Percentiles rank a stretch among this genome's conserved stretches.
These are phyloP conservation scores for Drosophila setosimentum DNA, from an alignment of 2,888 invertebrate genomes.

Conservation along the genomic window DNA sequence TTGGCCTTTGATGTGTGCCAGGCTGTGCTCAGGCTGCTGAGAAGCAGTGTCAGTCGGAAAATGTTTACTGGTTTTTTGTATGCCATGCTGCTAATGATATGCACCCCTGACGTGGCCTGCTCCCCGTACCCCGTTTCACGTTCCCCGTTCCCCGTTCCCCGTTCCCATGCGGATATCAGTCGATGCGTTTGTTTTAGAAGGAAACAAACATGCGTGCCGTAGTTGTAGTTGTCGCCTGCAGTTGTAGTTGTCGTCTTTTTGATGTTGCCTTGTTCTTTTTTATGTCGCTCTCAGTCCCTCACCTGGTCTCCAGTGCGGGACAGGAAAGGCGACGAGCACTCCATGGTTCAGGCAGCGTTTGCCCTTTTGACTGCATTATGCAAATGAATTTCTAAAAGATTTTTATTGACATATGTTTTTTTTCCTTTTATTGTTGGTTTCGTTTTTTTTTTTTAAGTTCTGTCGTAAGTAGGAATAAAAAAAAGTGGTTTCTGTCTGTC, in stretches of 20 bases:
- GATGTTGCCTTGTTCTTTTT: conserved; percentile 51
- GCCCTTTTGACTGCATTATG: conserved; percentile 83
- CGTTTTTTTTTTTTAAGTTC: conserved; percentile 2
- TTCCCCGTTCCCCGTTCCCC: conserved; percentile 21
- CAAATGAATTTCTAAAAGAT: conserved; percentile 73
- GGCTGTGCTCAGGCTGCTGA: conserved; percentile 18
- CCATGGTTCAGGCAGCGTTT: conserved; percentile 52
- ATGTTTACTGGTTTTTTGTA: conserved; percentile 67
- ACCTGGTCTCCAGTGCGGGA: conserved; percentile 60
- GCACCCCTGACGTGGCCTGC: conserved; percentile 74
- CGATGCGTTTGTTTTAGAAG: conserved; percentile 64
- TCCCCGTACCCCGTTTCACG: conserved; percentile 20
- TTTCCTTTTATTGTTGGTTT: conserved; percentile 40
- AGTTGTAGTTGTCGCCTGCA: conserved; percentile 45
- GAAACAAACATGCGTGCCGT: conserved; percentile 75
- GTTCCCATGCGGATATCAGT: conserved; percentile 54
- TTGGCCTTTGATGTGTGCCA: conserved; percentile 77
- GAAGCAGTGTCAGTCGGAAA: conserved; percentile 73
- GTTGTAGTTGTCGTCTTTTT: conserved; percentile 60
- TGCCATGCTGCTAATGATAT: conserved; percentile 76
- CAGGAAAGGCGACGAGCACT: conserved; percentile 57
- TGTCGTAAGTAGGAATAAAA: conserved; percentile 3
- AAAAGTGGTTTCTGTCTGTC: conserved; percentile 32
- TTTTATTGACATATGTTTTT: conserved; percentile 81
- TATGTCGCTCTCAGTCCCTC: conserved; percentile 49